phyloP scores from a whole-genome alignment of 2,113 vertebrate genomes.

The Nothobranchius furzeri region DNA sequence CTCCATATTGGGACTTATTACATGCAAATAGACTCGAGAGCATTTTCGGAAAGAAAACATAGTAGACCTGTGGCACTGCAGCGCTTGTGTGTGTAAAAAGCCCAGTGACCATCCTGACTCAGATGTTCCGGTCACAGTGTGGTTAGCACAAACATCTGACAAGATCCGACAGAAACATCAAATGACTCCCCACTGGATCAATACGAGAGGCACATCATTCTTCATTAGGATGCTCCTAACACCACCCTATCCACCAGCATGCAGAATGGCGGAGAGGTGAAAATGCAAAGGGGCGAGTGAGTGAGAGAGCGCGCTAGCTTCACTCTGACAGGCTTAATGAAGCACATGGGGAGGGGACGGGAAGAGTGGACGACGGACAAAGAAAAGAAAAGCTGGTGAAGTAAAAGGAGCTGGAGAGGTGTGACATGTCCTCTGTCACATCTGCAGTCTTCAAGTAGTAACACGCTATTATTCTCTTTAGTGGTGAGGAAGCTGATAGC shows the following conservation, averaged over 20 bases:
- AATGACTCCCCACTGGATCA: conserved; percentile 9
- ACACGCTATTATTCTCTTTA: too few species aligned
- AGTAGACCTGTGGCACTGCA: too few species aligned
- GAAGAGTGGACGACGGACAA: conserved; percentile 15
- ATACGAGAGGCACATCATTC: conserved; percentile 14
- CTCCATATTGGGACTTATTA: too few species aligned
- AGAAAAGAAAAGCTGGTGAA: conserved; percentile 51
- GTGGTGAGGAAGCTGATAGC: too few species aligned
- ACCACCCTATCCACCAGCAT: conserved; percentile 10
- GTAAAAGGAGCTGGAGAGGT: conserved; percentile 36
- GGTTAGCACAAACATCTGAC: background rate
- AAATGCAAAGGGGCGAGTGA: conserved; percentile 29
- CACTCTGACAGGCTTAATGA: conserved; percentile 64
- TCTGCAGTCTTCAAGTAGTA: too few species aligned
- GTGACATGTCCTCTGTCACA: conserved; percentile 25
- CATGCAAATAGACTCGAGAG: too few species aligned
- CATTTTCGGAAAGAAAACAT: too few species aligned
- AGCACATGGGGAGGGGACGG: conserved; percentile 38
- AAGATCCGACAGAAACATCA: conserved; percentile 4
- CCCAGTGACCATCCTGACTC: too few species aligned
- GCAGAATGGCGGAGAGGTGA: conserved; percentile 26
- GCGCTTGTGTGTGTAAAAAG: too few species aligned
- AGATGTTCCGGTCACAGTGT: background rate
- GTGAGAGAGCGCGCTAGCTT: conserved; percentile 30
- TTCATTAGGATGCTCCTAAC: conserved; percentile 8